Conservation (phyloP, 2,888 invertebrate species). For the Lithophane socia region DNA sequence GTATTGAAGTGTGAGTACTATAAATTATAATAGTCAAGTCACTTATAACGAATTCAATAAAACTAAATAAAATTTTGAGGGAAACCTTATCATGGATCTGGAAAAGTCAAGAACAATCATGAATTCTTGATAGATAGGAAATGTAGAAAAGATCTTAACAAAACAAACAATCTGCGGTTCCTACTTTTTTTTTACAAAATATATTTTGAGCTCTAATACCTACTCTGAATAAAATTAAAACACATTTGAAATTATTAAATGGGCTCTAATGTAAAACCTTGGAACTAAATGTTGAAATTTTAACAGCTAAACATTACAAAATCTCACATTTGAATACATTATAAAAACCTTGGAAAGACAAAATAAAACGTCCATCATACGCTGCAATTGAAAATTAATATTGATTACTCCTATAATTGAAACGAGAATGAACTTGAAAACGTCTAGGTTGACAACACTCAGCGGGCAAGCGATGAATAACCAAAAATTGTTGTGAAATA, state of each 20-base stretch:
- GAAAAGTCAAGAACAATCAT: background rate
- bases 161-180: background rate
- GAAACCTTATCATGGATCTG: background rate
- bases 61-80: too few species aligned
- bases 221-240: slow-evolving; percentile 1
- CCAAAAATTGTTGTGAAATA: slow-evolving; percentile 68
- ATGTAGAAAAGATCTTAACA: background rate
- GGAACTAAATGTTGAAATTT: slow-evolving; percentile 59
- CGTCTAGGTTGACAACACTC: slow-evolving; percentile 34
- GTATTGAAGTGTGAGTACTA: background rate
- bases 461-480: slow-evolving; percentile 38
- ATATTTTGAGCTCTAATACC: background rate
- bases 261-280: slow-evolving; percentile 58
- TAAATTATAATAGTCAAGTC: background rate
- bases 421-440: slow-evolving; percentile 48
- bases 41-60: background rate
- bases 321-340: slow-evolving; percentile 56
- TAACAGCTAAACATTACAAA: slow-evolving; percentile 55
- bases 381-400: slow-evolving; percentile 44
- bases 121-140: background rate
- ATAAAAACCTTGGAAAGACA: slow-evolving; percentile 59
- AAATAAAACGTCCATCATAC: slow-evolving; percentile 48
- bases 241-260: slow-evolving; percentile 42
- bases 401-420: slow-evolving; percentile 39
- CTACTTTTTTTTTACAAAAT: background rate